Base-by-base conservation (phyloP, 2,888 invertebrate genomes). In the Rhyacophila evoluta region DNA sequence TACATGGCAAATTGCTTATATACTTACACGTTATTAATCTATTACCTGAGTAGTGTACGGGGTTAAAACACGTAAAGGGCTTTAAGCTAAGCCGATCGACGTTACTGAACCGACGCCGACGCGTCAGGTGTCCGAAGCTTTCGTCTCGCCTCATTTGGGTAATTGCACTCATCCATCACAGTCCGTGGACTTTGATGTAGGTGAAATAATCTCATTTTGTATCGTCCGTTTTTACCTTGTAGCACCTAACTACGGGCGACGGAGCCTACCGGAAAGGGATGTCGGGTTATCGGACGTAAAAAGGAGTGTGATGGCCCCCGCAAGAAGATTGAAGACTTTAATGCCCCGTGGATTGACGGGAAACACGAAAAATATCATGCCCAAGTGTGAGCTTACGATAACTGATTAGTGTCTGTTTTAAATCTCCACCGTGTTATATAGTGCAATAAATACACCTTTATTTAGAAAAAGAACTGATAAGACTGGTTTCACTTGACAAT, bases 151-250 rank as follows among this genome's bases (percentile, higher is more conserved):
- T 82, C 82, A 82, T 82, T 82, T 82, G 80, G 82, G 75, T 82
- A 82, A 82, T 82, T 82, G 82, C 79, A 27, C 77, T 74, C 82
- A 82, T 82, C 82, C 82, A 82, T 82, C 82, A 82, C 80, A 33
- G 74, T 36, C 33, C 74, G 75, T 29, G 82, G 82, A 82, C 82
- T 79, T 80, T 82, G 82, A 82, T 82, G 82, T 74, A 82, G 82
- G 82, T 82, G 82, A 75, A 81, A 82, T 82, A 82, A 82, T 82
- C 82, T 80, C 80, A 81, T 82, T 82, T 82, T 81, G 80, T 80
- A 82, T 82, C 82, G 79, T 79, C 77, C 80, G 79, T 82, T 82
- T 82, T 82, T 82, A 82, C 82, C 80, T 82, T 76, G 81, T 79
- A 67, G 75, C 74, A 77, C 73, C 74, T 74, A 15, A 75, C 75